These are phyloP conservation scores for Aphrophora alni DNA, from an alignment of 2,888 invertebrate species.

Conservation along the genomic window DNA sequence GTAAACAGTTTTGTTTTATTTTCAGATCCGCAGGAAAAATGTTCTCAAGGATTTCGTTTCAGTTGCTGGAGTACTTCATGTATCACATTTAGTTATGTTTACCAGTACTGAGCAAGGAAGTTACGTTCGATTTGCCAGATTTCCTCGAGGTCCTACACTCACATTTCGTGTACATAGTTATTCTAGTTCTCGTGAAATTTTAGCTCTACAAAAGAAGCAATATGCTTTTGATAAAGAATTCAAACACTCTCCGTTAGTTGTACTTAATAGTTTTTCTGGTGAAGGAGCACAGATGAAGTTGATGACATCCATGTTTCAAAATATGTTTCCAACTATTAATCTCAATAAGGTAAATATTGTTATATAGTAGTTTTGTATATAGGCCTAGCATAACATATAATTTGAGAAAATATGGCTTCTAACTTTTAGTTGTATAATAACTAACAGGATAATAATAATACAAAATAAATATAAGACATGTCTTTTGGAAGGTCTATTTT, in stretches of 20 bases:
- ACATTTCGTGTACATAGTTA: constrained; percentile 87
- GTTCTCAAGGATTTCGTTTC: constrained; percentile 95
- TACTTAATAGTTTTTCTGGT: constrained; percentile 89
- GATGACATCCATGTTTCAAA: constrained; percentile 96
- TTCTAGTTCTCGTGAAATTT: constrained; percentile 82
- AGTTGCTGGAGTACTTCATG: constrained; percentile 89
- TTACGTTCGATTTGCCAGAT: constrained; percentile 82
- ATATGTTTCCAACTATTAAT: constrained; percentile 98
- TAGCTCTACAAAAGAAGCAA: constrained; percentile 85
- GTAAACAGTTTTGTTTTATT: constrained; percentile 14
- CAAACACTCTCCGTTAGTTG: constrained; percentile 86
- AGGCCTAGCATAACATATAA: neutral
- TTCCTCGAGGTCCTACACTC: constrained; percentile 93
- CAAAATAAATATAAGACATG: too few species aligned
- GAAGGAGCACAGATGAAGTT: constrained; percentile 89
- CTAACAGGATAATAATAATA: too few species aligned
- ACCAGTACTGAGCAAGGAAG: constrained; percentile 84
- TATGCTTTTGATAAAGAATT: constrained; percentile 83
- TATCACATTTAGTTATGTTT: constrained; percentile 90
- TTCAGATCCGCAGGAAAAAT: constrained; percentile 85
- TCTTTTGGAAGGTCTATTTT: too few species aligned
- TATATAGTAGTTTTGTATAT: neutral
- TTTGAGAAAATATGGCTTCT: neutral
- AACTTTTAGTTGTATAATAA: neutral
- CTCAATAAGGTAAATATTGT: constrained; percentile 79